Evolutionary conservation across 2,888 invertebrate genomes (phyloP), one percentile per base, ranked within the genome.

Genomic region (Chouioia cunea): DNA sequence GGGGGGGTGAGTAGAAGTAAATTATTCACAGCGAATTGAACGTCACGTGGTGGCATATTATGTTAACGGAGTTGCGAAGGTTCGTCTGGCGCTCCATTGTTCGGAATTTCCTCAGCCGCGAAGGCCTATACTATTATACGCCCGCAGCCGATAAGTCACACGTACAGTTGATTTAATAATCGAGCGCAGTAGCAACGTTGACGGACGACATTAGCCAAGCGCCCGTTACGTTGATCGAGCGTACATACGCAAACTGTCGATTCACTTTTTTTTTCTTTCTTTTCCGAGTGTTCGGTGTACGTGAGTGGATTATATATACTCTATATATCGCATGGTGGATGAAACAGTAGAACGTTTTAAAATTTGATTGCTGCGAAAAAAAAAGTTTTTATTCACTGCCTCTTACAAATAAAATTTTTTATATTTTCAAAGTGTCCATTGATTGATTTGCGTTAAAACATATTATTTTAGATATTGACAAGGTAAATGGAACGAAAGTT

Each of bases 101-200:
- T 66, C 23, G 65, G 46, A 65, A 57, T 58, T 57, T 66, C 20
- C 53, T 54, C 64, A 47, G 27, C 23, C 44, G 43, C 18, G n/a
- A 36, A 27, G 27, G 10, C 12, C 36, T 10, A 6, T 56, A 44
- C 62, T 48, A 57, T 70, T 60, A 60, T 43, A 60, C 65, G 36
- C 36, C 36, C 36, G 36, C 52, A 53, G 53, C 60, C 50, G 57
- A 71, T 62, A 71, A 71, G 56, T 71, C 62, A 52, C 57, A 52
- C 65, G 43, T 47, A 71, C 57, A 22, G 62, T 10, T 50, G 52
- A 70, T 65, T 70, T 60, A 70, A 70, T 70, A 60, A 58, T 48
- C 36, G 54, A 53, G 47, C 18, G 43, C 54, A 27, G 43, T n/a
- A 44, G 43, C 15, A 46, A 22, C 27, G 59, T 59, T 50, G 70